phyloP scores from a whole-genome alignment of 2,797 vertebrate species.

The Sebastiscus albofasciatus region DNA sequence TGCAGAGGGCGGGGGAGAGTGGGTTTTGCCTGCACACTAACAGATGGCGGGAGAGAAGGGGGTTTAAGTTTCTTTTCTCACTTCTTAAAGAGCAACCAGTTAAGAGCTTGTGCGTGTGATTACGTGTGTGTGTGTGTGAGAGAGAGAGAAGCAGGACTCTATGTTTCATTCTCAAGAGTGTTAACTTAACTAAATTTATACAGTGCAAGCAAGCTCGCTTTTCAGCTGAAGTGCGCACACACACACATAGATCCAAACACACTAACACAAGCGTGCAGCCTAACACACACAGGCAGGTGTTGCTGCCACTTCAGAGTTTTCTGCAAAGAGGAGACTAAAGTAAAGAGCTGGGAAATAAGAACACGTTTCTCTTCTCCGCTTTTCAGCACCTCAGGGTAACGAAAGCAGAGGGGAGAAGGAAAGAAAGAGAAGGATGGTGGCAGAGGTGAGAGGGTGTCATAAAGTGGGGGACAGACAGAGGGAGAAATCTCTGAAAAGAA shows the following conservation, averaged over 20 bases:
- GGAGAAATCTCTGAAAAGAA: conserved; percentile 3
- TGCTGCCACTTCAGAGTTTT: conserved; percentile 35
- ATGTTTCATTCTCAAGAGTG: conserved; percentile 41
- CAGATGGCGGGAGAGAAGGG: conserved; percentile 74
- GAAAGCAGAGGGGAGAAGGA: not conserved
- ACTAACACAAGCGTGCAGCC: not conserved
- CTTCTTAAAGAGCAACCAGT: conserved; percentile 66
- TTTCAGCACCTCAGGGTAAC: conserved; percentile 18
- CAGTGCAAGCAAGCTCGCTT: conserved; percentile 34
- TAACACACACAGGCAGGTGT: conserved; percentile 33
- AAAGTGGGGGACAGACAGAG: not conserved
- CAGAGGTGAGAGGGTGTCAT: conserved; percentile 14
- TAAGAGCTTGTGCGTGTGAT: not conserved
- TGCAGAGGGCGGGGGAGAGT: conserved; percentile 66
- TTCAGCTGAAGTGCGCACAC: conserved; percentile 19
- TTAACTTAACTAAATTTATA: conserved; percentile 56
- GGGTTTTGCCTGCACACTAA: conserved; percentile 60
- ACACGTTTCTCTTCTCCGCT: conserved; percentile 6
- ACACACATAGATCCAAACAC: not conserved
- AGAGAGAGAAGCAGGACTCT: conserved; percentile 17
- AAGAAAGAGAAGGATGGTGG: not conserved
- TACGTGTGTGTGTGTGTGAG: not conserved
- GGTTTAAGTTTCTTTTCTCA: conserved; percentile 64
- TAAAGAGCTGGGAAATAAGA: conserved; percentile 25
- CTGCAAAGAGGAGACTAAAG: conserved; percentile 21